Evolutionary conservation across 2,797 vertebrate species (phyloP).

Genomic region (Sebastes steindachneri): DNA sequence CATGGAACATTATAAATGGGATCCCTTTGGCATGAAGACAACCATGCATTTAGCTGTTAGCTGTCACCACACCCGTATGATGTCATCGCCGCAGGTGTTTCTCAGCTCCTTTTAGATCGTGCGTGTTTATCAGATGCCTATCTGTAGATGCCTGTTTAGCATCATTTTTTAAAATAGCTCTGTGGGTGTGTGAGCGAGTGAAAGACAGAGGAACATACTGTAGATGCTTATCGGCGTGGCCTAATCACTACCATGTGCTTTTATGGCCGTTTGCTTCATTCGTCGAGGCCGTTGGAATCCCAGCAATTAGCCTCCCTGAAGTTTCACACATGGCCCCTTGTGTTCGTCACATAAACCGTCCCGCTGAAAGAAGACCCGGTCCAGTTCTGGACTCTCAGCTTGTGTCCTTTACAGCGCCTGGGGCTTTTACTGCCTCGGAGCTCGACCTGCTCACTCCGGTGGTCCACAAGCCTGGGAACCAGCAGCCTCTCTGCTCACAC

Average conservation of each 20-base stretch:
- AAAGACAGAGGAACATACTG: conserved; percentile 42
- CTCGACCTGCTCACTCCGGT: conserved; percentile 49
- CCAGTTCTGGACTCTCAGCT: conserved; percentile 48
- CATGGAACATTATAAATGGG: conserved; percentile 42
- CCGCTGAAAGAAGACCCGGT: conserved; percentile 71
- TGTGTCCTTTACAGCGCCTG: conserved; percentile 56
- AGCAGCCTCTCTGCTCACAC: conserved; percentile 29
- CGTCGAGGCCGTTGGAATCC: conserved; percentile 84
- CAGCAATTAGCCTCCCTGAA: conserved; percentile 80
- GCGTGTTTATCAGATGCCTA: conserved; percentile 38
- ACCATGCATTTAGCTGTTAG: neutral
- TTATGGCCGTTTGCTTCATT: conserved; percentile 80
- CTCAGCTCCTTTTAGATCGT: conserved; percentile 3
- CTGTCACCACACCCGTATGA: conserved; percentile 57
- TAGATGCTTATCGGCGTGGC: conserved; percentile 81
- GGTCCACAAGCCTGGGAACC: conserved; percentile 69
- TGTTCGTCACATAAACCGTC: conserved; percentile 76
- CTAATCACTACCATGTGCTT: conserved; percentile 88
- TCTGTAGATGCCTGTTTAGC: conserved; percentile 42
- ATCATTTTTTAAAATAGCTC: conserved; percentile 33
- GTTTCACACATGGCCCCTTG: conserved; percentile 79
- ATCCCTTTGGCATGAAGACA: neutral
- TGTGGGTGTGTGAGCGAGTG: conserved; percentile 33
- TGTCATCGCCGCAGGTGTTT: conserved; percentile 53
- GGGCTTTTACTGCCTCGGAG: conserved; percentile 62